Evolutionary conservation across 1,140 invertebrate genomes (phyloP).

Genomic region (Drosophila parvula): DNA sequence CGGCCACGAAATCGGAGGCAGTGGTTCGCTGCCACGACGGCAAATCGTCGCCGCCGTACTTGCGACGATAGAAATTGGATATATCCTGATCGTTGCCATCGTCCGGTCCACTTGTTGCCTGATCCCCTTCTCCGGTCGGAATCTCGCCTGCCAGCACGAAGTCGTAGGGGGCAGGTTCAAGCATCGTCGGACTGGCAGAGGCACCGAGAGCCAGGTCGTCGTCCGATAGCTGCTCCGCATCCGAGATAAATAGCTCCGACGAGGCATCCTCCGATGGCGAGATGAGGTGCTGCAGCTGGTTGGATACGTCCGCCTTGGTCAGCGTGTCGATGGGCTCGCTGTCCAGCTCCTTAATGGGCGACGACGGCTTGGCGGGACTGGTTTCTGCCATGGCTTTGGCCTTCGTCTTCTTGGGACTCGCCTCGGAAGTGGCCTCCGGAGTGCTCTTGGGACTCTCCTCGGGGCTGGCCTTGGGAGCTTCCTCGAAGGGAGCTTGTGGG

Average conservation of each 20-base stretch:
- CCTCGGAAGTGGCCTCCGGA: neutral
- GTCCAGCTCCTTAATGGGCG: conserved; percentile 53
- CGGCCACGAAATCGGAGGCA: conserved; percentile 45
- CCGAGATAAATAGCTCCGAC: conserved; percentile 72
- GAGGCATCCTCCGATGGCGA: conserved; percentile 51
- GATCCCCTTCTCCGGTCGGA: conserved; percentile 9
- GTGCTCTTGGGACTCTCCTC: conserved; percentile 17
- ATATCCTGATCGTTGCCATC: conserved; percentile 20
- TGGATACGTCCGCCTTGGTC: conserved; percentile 51
- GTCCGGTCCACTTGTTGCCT: conserved; percentile 10
- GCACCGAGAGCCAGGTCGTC: conserved; percentile 85
- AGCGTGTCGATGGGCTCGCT: conserved; percentile 40
- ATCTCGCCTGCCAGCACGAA: conserved; percentile 29
- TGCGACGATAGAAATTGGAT: conserved; percentile 54
- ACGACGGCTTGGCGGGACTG: conserved; percentile 8
- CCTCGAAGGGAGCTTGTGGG: neutral
- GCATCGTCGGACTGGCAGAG: conserved; percentile 85
- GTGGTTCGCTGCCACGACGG: conserved; percentile 46
- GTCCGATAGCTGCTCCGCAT: conserved; percentile 79
- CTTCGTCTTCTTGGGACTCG: conserved; percentile 17
- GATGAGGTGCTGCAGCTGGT: conserved; percentile 50
- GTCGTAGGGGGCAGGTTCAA: conserved; percentile 40
- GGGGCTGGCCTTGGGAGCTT: conserved; percentile 18
- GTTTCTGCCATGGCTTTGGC: neutral
- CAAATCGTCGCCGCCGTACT: conserved; percentile 57